phyloP scores from a whole-genome alignment of 2,888 invertebrate species.

The Heliothis peltigera region DNA sequence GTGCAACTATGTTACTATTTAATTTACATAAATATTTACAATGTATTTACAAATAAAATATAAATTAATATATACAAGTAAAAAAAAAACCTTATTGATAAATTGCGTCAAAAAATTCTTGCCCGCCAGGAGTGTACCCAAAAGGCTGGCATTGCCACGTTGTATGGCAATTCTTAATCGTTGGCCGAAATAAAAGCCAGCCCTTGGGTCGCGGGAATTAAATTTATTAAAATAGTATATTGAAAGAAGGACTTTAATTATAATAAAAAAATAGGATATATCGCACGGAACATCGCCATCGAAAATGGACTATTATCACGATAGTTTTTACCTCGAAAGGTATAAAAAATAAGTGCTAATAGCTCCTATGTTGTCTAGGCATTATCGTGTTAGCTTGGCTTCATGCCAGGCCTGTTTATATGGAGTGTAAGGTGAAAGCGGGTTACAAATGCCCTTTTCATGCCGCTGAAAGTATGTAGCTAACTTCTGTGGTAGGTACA shows the following conservation, averaged over 20 bases:
- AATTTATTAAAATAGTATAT: too few species aligned
- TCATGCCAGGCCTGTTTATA: conserved; percentile 34
- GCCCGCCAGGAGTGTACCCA: too few species aligned
- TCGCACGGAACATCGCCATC: neutral
- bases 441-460: conserved; percentile 11
- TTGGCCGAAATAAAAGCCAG: too few species aligned
- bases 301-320: neutral
- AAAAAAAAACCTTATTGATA: too few species aligned
- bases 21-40: too few species aligned
- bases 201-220: too few species aligned
- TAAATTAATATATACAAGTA: too few species aligned
- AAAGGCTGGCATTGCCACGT: too few species aligned
- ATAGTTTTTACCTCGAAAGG: neutral
- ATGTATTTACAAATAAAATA: too few species aligned
- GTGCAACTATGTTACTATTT: too few species aligned
- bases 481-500: neutral
- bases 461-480: neutral
- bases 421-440: conserved; percentile 13
- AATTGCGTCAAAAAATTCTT: too few species aligned
- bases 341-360: conserved; percentile 11
- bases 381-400: conserved; percentile 36
- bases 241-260: neutral
- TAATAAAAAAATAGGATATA: neutral
- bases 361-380: conserved; percentile 16
- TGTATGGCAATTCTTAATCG: too few species aligned